phyloP scores from a whole-genome alignment of 2,888 invertebrate species.

The Dicycla oo region DNA sequence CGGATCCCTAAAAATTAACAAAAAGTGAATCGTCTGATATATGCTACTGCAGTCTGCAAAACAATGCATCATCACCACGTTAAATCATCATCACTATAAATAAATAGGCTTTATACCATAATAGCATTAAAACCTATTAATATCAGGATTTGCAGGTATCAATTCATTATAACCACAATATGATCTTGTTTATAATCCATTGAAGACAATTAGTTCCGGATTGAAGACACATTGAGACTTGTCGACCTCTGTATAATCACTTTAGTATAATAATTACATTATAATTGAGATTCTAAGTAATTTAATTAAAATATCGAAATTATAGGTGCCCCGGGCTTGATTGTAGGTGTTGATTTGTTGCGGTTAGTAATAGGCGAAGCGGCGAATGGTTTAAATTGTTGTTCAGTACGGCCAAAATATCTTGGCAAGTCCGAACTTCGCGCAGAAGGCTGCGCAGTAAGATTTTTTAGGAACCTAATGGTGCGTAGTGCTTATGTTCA shows the following conservation, averaged over 20 bases:
- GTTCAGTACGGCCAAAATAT: no score
- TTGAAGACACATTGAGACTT: constrained; percentile 49
- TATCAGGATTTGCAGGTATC: constrained; percentile 31
- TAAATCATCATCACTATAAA: constrained; percentile 15
- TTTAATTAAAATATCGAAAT: constrained; percentile 61
- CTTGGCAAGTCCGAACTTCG: no score
- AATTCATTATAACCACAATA: constrained; percentile 31
- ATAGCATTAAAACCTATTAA: constrained; percentile 45
- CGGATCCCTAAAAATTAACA: no score
- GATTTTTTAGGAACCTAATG: no score
- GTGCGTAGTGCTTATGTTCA: no score
- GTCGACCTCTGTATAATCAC: constrained; percentile 57
- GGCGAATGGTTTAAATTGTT: neutral
- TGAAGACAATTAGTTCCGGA: constrained; percentile 61
- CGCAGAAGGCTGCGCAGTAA: no score
- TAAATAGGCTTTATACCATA: constrained; percentile 13
- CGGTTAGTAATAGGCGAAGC: constrained; percentile 38
- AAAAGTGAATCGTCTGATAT: no score
- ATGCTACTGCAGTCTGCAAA: neutral
- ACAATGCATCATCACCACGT: neutral
- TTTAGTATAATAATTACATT: constrained; percentile 55
- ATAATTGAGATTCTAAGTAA: constrained; percentile 56
- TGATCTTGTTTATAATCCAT: constrained; percentile 58
- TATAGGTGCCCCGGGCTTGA: constrained; percentile 33
- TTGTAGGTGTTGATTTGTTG: neutral